Percentiles rank a stretch among this genome's conserved stretches.
These are phyloP conservation scores for Adoxophyes honmai DNA, from an alignment of 1,140 invertebrate genomes.

Conservation along the genomic window DNA sequence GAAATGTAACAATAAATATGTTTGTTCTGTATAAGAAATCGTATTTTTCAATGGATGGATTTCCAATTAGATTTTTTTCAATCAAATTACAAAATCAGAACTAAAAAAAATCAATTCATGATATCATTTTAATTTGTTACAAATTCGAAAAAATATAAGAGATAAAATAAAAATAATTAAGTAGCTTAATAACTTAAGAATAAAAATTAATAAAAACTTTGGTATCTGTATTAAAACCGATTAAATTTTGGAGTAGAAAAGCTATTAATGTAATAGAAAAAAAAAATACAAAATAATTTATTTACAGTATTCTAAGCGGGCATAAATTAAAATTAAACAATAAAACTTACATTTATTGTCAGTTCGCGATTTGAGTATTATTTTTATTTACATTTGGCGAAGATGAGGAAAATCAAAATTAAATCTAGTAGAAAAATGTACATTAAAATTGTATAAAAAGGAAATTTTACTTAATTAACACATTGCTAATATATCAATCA, in stretches of 20 bases:
- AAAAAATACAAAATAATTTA: slow-evolving; percentile 55
- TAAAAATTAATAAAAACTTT: slow-evolving; percentile 72
- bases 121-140: slow-evolving; percentile 29
- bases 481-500: too few species aligned
- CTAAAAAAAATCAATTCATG: background rate
- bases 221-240: slow-evolving; percentile 72
- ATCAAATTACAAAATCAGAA: slow-evolving; percentile 20
- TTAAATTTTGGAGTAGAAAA: slow-evolving; percentile 69
- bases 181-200: slow-evolving; percentile 68
- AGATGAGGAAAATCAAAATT: slow-evolving; percentile 32
- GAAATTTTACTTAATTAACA: slow-evolving; percentile 18
- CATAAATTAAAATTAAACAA: slow-evolving; percentile 58
- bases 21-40: slow-evolving; percentile 60
- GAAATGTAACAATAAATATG: slow-evolving; percentile 69
- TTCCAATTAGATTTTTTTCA: slow-evolving; percentile 41
- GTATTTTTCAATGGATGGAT: slow-evolving; percentile 67
- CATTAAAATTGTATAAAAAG: slow-evolving; percentile 25
- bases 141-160: slow-evolving; percentile 44
- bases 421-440: slow-evolving; percentile 24
- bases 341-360: slow-evolving; percentile 68
- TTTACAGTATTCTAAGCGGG: slow-evolving; percentile 62
- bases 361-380: slow-evolving; percentile 71
- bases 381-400: slow-evolving; percentile 56
- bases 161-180: slow-evolving; percentile 53
- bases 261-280: slow-evolving; percentile 57